phyloP scores from a whole-genome alignment of 2,113 vertebrate genomes.

The human (Homo sapiens) region DNA sequence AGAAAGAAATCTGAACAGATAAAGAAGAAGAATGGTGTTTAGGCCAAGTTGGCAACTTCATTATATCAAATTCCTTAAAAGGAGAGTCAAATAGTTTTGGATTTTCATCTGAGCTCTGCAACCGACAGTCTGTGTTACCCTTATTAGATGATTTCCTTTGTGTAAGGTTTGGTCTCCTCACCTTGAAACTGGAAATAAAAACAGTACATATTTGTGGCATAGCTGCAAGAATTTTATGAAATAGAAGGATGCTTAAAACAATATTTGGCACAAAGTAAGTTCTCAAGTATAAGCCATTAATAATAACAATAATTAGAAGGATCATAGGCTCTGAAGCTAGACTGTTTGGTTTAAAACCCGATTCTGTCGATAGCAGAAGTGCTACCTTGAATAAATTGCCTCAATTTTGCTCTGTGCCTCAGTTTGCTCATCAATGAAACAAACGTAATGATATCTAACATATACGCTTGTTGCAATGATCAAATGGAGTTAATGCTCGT shows the following conservation, averaged over 20 bases:
- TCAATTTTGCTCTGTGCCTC: not conserved
- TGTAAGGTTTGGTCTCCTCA: not conserved
- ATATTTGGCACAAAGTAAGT: not conserved
- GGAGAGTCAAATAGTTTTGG: not conserved
- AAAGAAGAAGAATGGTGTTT: not conserved
- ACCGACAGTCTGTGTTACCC: not conserved
- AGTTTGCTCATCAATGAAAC: not conserved
- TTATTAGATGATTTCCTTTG: not conserved
- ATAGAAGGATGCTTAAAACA: not conserved
- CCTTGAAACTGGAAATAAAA: not conserved
- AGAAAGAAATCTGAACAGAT: not conserved
- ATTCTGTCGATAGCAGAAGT: fast-evolving
- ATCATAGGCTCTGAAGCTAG: not conserved
- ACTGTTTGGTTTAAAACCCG: not conserved
- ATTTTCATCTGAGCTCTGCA: not conserved
- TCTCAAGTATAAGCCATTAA: not conserved
- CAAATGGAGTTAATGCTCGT: too few relatives aligned
- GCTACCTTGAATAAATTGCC: fast-evolving
- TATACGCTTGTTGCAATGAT: not conserved
- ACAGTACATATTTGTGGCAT: not conserved
- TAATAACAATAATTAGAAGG: not conserved
- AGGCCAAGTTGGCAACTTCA: not conserved
- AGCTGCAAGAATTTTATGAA: not conserved
- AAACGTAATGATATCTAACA: too few relatives aligned
- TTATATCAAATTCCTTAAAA: not conserved